Evolutionary conservation across 2,797 vertebrate species (phyloP).

Genomic region (Silurus lanzhouensis): DNA sequence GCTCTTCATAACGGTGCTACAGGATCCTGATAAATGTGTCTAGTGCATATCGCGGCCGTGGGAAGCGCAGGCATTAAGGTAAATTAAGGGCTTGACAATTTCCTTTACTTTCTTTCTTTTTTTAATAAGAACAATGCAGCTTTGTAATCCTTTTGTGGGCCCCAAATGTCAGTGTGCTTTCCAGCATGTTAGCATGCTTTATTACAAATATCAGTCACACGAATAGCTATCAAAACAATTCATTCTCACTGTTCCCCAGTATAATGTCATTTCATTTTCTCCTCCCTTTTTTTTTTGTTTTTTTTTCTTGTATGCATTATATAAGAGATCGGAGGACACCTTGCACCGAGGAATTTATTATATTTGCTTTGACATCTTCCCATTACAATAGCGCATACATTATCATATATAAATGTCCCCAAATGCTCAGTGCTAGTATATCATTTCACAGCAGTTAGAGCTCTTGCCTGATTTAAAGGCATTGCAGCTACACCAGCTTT

Average conservation of each 20-base stretch:
- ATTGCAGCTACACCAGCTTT: not conserved
- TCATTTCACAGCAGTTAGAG: slow-evolving; percentile 24
- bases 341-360: slow-evolving; percentile 47
- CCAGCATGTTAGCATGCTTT: slow-evolving; percentile 44
- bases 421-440: slow-evolving; percentile 19
- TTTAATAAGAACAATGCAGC: slow-evolving; percentile 36
- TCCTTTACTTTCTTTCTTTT: slow-evolving; percentile 35
- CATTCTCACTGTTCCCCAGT: slow-evolving; percentile 38
- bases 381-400: slow-evolving; percentile 43
- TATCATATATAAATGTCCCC: slow-evolving; percentile 32
- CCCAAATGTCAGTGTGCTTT: slow-evolving; percentile 29
- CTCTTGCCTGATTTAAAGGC: slow-evolving; percentile 27
- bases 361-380: slow-evolving; percentile 31
- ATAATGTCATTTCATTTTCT: slow-evolving; percentile 44
- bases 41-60: slow-evolving; percentile 76
- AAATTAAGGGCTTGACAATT: slow-evolving; percentile 65
- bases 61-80: slow-evolving; percentile 70
- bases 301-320: slow-evolving; percentile 29
- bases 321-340: slow-evolving; percentile 37
- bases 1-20: slow-evolving; percentile 74
- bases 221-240: slow-evolving; percentile 51
- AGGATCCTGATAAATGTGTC: slow-evolving; percentile 78
- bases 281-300: slow-evolving; percentile 3
- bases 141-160: slow-evolving; percentile 45
- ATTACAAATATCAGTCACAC: slow-evolving; percentile 55